These are phyloP conservation scores for Hoplodrina ambigua DNA, from an alignment of 2,888 invertebrate genomes.

Conservation along the genomic window DNA sequence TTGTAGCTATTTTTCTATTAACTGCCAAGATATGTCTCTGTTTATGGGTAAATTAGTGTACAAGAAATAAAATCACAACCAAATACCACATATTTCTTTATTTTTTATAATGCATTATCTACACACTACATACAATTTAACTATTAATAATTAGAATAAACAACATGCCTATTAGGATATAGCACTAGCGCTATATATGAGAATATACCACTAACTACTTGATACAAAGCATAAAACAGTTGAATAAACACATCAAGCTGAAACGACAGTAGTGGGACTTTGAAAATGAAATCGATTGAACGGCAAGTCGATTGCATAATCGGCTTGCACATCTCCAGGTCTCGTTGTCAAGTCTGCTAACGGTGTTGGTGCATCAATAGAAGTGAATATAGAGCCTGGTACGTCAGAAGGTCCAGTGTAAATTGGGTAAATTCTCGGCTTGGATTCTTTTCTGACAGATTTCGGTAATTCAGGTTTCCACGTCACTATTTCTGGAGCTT, in stretches of 20 bases:
- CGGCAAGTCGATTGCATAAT: conserved; percentile 86
- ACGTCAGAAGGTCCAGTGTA: conserved; percentile 70
- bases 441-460: conserved; percentile 68
- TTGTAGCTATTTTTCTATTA: not conserved
- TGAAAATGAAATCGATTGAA: conserved; percentile 88
- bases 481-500: conserved; percentile 63
- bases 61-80: not conserved
- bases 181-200: conserved; percentile 79
- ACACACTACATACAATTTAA: conserved; percentile 31
- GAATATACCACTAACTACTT: conserved; percentile 77
- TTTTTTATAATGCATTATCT: conserved; percentile 8
- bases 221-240: conserved; percentile 77
- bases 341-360: conserved; percentile 80
- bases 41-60: not conserved
- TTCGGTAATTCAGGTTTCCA: conserved; percentile 74
- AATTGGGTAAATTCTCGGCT: conserved; percentile 79
- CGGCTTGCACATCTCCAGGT: conserved; percentile 87
- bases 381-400: conserved; percentile 71
- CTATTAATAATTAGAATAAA: conserved; percentile 74
- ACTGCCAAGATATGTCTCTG: not conserved
- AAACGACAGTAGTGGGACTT: conserved; percentile 88
- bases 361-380: conserved; percentile 77
- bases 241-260: conserved; percentile 84
- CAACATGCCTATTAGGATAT: conserved; percentile 79
- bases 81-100: not conserved